Evolutionary conservation across 1,140 invertebrate species (phyloP), one percentile per base, ranked within the genome.

Genomic region (Brachionus rotundiformis): DNA sequence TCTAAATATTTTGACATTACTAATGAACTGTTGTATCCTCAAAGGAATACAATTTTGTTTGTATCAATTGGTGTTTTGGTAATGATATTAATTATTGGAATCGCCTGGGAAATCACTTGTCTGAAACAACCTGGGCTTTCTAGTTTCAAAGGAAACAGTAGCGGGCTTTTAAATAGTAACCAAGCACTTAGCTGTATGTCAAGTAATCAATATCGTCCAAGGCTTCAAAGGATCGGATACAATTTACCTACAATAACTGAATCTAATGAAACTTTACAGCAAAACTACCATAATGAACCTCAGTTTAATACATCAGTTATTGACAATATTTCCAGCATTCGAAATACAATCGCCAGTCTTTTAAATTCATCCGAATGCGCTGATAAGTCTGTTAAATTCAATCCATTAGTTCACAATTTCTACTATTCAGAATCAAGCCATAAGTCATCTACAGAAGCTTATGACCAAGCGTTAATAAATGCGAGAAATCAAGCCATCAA

Each of bases 1-100:
- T 59, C 76, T 2, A 41, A 79, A 39, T 79, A 79, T 59, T 79
- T 79, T 54, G 36, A 39, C 36, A 79, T 79, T 11, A 79, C 76
- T 25, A 47, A 79, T 16, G 47, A 79, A 63, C 36, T 79, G 10
- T 31, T 79, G n/a, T 79, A 79, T 59, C 76, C 76, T 23, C 31
- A 41, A 19, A 25, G 76, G n/a, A 79, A 79, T 11, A 41, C 47
- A 13, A 59, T 59, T 39, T 19, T 79, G 10, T 59, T 79, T 23
- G 8, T 63, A 13, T 23, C 76, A 13, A 59, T 79, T 10, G 76
- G 47, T 3, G 23, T 79, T 49, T 41, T 79, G 19, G n/a, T 19
- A 23, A 54, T 79, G 27, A 23, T 79, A 29, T 13, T 79, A 23
- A 79, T 63, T n/a, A 19, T 54, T 1, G 76, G 76, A 11, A 36